Evolutionary conservation across 2,113 vertebrate species (phyloP), one percentile per base, ranked within the genome.

Genomic region (Aptenodytes patagonicus): DNA sequence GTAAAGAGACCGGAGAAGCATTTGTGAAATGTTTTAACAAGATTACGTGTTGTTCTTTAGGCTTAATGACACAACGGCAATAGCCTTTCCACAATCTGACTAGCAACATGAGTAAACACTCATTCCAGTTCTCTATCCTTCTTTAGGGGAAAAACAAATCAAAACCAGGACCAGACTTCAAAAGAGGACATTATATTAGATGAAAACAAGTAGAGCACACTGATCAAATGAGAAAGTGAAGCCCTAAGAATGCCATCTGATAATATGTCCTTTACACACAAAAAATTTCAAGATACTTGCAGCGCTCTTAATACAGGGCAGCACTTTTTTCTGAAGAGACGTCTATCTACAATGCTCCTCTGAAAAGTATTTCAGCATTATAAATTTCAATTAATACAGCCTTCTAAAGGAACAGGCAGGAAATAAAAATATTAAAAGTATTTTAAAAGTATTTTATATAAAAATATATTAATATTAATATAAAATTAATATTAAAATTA

Each of bases 341-440:
- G 1, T 32, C 38, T 2, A 75, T 21, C 68, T 66, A 77, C 31
- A 64, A 14, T 28, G 38, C 44, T 61, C 49, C 72, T 52, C 77
- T 89, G 68, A 36, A 71, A 89, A 64, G n/a, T 71, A 71, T 62
- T 91, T 49, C 83, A 89, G 60, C 42, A 66, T 66, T 64, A 75
- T n/a, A 49, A 29, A 89, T 81, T 86, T 60, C 88, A 92, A 60
- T 78, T 90, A 90, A 87, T 78, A 64, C 42, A 93, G 52, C 17
- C 24, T 88, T 86, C 75, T 69, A 83, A 73, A 88, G 24, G 58
- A 83, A 70, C 17, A 83, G 42, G 54, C 2, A 1, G 55, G 46
- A 90, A 89, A 87, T 61, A 71, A 86, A 95, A 77, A 77, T 36
- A 89, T 66, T 80, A 96, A 86, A 82, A 96, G 70, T 36, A 36